Evolutionary conservation across 1,140 invertebrate genomes (phyloP).

Genomic region (Whitmania pigra): DNA sequence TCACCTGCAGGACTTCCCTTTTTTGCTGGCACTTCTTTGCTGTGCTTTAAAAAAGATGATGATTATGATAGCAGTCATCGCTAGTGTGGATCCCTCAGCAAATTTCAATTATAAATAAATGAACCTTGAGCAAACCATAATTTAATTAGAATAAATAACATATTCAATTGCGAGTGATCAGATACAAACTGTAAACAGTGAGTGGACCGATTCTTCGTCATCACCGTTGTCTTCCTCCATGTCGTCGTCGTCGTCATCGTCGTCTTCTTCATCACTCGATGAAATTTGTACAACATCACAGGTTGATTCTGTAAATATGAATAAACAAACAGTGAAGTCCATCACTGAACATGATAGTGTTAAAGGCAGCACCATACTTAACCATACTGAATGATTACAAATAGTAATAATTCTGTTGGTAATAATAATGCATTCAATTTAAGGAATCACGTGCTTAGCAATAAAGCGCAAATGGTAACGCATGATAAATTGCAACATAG

Average conservation of each 20-base stretch:
- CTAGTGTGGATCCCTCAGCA: not conserved
- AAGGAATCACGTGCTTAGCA: not conserved
- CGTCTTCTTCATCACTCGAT: not conserved
- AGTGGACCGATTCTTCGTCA: not conserved
- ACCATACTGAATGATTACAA: not conserved
- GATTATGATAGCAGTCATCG: not conserved
- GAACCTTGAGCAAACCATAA: not conserved
- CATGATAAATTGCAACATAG: too few species aligned
- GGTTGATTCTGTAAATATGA: not conserved
- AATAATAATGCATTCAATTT: slow-evolving; percentile 2
- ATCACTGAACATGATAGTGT: not conserved
- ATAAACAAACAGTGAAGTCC: not conserved
- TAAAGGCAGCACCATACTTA: not conserved
- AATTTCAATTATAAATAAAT: not conserved
- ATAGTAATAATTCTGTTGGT: not conserved
- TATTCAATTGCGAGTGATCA: not conserved
- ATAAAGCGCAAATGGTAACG: not conserved
- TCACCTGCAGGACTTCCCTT: not conserved
- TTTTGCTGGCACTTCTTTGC: not conserved
- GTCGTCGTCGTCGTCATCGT: not conserved
- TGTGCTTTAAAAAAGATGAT: not conserved
- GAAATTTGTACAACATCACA: slow-evolving; percentile 8
- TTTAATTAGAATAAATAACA: not conserved
- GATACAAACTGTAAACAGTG: not conserved
- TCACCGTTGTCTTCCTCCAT: not conserved